Evolutionary conservation across 2,113 vertebrate genomes (phyloP).

Genomic region (Haemorhous mexicanus): DNA sequence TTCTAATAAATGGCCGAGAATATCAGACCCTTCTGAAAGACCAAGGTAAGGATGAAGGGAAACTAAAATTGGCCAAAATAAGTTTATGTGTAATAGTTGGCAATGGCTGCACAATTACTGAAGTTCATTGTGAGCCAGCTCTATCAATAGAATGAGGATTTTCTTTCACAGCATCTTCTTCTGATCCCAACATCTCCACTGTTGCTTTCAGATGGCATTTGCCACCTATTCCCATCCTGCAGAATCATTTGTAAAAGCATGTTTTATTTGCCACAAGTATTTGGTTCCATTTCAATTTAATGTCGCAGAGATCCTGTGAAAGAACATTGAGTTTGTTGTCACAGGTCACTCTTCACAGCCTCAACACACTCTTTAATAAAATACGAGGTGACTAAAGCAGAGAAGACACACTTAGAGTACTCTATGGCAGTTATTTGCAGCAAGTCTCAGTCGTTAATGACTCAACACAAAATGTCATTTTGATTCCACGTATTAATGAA

Average conservation of each 20-base stretch:
- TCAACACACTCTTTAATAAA: not conserved
- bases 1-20: not conserved
- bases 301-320: not conserved
- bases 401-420: not conserved
- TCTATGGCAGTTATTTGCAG: not conserved
- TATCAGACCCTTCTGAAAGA: not conserved
- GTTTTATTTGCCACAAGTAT: not conserved
- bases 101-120: not conserved
- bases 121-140: not conserved
- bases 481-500: not conserved
- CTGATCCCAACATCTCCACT: not conserved
- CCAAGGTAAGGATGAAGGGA: not conserved
- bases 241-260: not conserved
- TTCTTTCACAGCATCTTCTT: not conserved
- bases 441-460: not conserved
- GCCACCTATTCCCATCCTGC: not conserved
- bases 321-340: not conserved
- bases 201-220: not conserved
- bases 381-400: not conserved
- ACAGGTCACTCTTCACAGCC: not conserved
- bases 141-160: not conserved
- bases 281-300: not conserved
- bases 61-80: not conserved
- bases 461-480: not conserved
- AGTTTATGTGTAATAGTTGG: not conserved